Percentiles rank a stretch among this genome's conserved stretches.
These are phyloP conservation scores for Muntiacus reevesi DNA, from an alignment of 2,113 vertebrate genomes.

Conservation along the genomic window DNA sequence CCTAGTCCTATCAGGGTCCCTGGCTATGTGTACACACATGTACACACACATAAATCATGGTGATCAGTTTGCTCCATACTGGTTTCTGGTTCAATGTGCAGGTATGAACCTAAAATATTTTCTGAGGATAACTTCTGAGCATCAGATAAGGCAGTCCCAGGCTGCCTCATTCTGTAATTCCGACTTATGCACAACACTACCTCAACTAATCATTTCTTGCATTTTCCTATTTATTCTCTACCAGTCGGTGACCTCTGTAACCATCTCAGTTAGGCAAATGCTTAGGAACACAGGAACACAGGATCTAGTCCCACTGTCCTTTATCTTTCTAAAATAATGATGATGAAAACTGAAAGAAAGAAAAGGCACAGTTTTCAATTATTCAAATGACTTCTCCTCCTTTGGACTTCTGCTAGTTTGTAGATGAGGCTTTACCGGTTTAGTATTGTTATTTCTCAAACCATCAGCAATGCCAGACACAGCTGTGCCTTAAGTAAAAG, in stretches of 20 bases:
- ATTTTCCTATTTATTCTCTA: not conserved
- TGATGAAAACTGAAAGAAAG: not conserved
- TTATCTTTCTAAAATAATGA: not conserved
- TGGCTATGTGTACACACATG: not conserved
- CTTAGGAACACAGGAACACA: not conserved
- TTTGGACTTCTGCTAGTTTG: not conserved
- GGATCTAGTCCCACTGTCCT: not conserved
- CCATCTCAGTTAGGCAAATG: not conserved
- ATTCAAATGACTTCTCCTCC: not conserved
- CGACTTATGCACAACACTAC: not conserved
- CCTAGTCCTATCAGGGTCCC: not conserved
- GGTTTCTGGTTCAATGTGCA: too few relatives aligned
- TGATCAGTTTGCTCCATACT: not conserved
- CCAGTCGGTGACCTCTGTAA: not conserved
- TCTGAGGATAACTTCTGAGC: not conserved
- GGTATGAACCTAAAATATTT: not conserved
- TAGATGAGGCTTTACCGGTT: accelerated
- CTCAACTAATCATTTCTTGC: not conserved
- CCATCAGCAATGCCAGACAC: not conserved
- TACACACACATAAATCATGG: too few relatives aligned
- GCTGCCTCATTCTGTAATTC: not conserved
- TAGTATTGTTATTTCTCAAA: not conserved
- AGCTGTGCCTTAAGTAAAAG: not conserved
- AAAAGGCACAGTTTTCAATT: not conserved
- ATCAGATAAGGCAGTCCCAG: not conserved